Base-by-base conservation (phyloP, 2,888 invertebrate species). In the Cremastobaeus sp. region DNA sequence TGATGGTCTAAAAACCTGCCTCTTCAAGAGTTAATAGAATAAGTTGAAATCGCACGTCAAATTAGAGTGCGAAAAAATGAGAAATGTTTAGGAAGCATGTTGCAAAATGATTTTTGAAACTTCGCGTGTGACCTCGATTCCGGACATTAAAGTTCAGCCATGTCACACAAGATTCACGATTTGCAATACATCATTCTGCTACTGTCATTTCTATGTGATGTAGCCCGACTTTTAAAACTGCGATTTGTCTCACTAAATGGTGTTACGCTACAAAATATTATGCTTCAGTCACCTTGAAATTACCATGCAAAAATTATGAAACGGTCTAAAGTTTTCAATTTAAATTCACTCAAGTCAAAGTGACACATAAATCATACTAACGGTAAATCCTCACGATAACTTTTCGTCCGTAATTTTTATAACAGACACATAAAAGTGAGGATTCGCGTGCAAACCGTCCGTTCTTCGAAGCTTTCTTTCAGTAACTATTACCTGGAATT, bases 121-220 rank as follows among this genome's bases (percentile, higher is more conserved):
- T 34, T 41, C 17, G 37, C 41, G 41, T 37, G 30, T 37, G 66
- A 66, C 66, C 66, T 14, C 66, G n/a, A 69, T 69, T 60, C 39
- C 35, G 8, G 5, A 21, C 54, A 54, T 69, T 60, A 60, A 54
- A 54, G 60, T 54, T 69, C 43, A 11, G 34, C 1, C 37, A 37
- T 47, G 70, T 62, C 62, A 64, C 34, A 39, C 8, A 43, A 43
- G 57, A 57, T 64, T 50, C 62, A 64, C 57, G 43, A 55, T 70
- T 64, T 55, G 50, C 62, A 64, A 57, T 70, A 64, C 50, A 70
- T 70, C 55, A 64, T 70, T 64, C 43, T 57, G n/a, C n/a, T 55
- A 57, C 48, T 70, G 70, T 64, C 70, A 70, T 57, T 64, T 64
- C 50, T 41, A 48, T 43, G 18, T 60, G 64, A 57, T 70, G 60